A percentile compares a stretch with the other conserved stretches of the same genome.
Conservation (phyloP, 2,113 vertebrate genomes). For the Pao palembangensis region DNA sequence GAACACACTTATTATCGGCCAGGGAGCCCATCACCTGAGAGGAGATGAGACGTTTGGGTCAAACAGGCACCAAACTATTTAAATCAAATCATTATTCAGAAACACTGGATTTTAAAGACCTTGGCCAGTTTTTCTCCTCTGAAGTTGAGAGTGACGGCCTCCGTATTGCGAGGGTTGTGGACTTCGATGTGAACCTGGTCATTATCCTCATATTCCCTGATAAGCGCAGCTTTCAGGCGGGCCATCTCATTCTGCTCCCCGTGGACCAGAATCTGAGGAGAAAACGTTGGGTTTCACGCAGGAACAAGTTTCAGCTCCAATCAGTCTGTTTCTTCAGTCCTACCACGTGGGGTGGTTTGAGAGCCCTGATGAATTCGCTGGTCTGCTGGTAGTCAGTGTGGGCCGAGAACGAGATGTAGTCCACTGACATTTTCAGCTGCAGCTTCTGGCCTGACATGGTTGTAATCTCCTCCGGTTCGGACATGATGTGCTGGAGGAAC, state of each 20-base stretch:
- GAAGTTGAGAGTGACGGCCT: conserved; percentile 96
- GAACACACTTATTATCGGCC: conserved; percentile 91
- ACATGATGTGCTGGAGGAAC: conserved; percentile 91
- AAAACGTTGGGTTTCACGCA: not conserved
- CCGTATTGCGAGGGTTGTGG: conserved; percentile 97
- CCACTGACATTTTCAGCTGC: conserved; percentile 98
- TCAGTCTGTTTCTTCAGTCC: not conserved
- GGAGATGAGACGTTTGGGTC: not conserved
- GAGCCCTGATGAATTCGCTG: conserved; percentile 96
- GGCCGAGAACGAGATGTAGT: conserved; percentile 99
- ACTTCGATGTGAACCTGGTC: conserved; percentile 97
- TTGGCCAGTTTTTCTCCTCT: conserved; percentile 98
- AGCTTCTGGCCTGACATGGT: conserved; percentile 99
- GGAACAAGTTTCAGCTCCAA: conserved; percentile 6
- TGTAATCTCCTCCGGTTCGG: conserved; percentile 96
- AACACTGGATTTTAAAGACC: conserved; percentile 65
- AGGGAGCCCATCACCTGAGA: conserved; percentile 93
- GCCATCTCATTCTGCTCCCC: conserved; percentile 99
- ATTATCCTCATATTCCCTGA: conserved; percentile 96
- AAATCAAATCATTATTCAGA: not conserved
- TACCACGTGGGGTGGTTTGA: conserved; percentile 97
- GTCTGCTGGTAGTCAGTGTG: conserved; percentile 99
- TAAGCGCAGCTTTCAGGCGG: conserved; percentile 92
- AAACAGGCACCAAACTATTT: not conserved
- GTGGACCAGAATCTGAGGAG: conserved; percentile 91